Percentiles rank a stretch among this genome's conserved stretches.
Conservation (phyloP, 2,797 vertebrate species). For the Poeciliopsis infans region DNA sequence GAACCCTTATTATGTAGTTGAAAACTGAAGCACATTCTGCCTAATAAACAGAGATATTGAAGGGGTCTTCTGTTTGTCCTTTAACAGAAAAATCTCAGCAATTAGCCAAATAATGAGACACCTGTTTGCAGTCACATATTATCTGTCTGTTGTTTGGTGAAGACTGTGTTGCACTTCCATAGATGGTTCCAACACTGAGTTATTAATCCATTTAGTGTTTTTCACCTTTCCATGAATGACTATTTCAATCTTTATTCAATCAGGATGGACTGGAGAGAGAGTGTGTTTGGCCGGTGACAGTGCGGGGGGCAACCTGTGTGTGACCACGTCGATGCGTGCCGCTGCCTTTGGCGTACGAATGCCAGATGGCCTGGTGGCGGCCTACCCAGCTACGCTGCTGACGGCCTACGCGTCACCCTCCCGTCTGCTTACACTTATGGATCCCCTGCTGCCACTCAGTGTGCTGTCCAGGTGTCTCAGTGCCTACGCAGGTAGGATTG, state of each 20-base stretch:
- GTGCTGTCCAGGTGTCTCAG: slow-evolving; percentile 90
- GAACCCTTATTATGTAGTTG: slow-evolving; percentile 27
- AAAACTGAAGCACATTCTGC: slow-evolving; percentile 26
- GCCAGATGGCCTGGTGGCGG: slow-evolving; percentile 89
- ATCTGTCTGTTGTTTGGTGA: slow-evolving; percentile 5
- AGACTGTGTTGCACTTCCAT: slow-evolving; percentile 3
- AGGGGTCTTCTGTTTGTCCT: slow-evolving; percentile 30
- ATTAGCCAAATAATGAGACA: slow-evolving; percentile 14
- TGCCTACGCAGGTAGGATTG: slow-evolving; percentile 86
- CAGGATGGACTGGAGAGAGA: slow-evolving; percentile 89
- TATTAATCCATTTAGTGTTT: not conserved
- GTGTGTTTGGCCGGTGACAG: slow-evolving; percentile 92
- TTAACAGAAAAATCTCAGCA: slow-evolving; percentile 22
- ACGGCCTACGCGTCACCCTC: slow-evolving; percentile 88
- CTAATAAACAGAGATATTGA: slow-evolving; percentile 37
- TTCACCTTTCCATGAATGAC: not conserved
- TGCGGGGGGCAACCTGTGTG: slow-evolving; percentile 89
- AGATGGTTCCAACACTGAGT: not conserved
- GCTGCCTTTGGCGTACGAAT: slow-evolving; percentile 87
- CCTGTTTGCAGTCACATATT: slow-evolving; percentile 18
- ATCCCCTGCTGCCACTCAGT: slow-evolving; percentile 91
- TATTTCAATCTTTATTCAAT: slow-evolving; percentile 5
- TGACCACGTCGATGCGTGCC: slow-evolving; percentile 88
- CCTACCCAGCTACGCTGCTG: slow-evolving; percentile 89
- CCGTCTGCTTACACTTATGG: slow-evolving; percentile 90